A percentile compares a stretch with the other conserved stretches of the same genome.
phyloP scores from a whole-genome alignment of 2,113 vertebrate species.

The Tragelaphus imberbis region DNA sequence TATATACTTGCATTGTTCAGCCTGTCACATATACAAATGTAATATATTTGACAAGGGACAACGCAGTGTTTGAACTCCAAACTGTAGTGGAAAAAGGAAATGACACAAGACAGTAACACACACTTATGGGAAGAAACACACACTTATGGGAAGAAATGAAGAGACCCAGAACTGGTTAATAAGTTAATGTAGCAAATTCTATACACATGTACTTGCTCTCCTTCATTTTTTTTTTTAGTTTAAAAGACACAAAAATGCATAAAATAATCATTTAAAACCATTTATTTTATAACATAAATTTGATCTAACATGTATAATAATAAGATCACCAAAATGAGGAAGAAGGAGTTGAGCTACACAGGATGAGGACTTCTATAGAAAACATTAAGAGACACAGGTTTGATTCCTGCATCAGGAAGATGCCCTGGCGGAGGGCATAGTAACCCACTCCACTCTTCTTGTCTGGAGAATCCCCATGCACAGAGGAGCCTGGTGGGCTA shows the following conservation, averaged over 20 bases:
- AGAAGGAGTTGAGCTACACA: background rate
- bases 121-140: background rate
- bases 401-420: background rate
- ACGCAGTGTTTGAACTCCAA: background rate
- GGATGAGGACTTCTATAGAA: background rate
- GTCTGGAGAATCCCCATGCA: background rate
- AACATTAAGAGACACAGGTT: background rate
- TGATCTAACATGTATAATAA: background rate
- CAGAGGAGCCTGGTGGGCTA: background rate
- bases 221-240: background rate
- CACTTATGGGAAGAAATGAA: background rate
- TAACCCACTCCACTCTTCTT: background rate
- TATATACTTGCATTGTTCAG: background rate
- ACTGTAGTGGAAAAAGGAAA: background rate
- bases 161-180: background rate
- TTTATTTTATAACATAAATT: background rate
- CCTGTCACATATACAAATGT: background rate
- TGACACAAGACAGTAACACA: background rate
- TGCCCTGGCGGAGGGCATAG: background rate
- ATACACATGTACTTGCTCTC: background rate
- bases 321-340: background rate
- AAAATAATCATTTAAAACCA: background rate
- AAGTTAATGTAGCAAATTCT: background rate
- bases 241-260: background rate
- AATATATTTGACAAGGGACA: background rate